These are phyloP conservation scores for Sebastes trivittatus DNA, from an alignment of 2,797 vertebrate species.

Conservation along the genomic window DNA sequence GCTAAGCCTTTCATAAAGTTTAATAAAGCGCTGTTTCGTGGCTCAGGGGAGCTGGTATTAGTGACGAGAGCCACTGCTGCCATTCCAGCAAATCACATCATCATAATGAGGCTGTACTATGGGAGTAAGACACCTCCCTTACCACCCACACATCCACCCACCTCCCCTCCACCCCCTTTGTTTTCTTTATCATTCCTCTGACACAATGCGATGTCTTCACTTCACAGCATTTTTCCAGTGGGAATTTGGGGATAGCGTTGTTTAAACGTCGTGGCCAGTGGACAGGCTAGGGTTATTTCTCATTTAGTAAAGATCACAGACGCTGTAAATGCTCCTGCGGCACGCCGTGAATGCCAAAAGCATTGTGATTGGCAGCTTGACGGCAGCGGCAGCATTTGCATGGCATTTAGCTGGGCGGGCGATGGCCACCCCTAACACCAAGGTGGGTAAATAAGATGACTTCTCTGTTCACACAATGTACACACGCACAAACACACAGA, in stretches of 20 bases:
- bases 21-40: slow-evolving; percentile 91
- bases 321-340: slow-evolving; percentile 96
- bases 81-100: slow-evolving; percentile 97
- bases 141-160: slow-evolving; percentile 54
- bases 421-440: slow-evolving; percentile 78
- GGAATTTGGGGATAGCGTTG: slow-evolving; percentile 82
- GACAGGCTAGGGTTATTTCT: slow-evolving; percentile 91
- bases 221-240: slow-evolving; percentile 83
- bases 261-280: slow-evolving; percentile 90
- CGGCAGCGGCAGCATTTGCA: slow-evolving; percentile 96
- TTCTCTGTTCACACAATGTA: slow-evolving; percentile 79
- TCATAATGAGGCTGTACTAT: slow-evolving; percentile 98
- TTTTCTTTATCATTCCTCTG: slow-evolving; percentile 79
- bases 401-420: slow-evolving; percentile 93
- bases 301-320: slow-evolving; percentile 96
- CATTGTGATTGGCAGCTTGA: slow-evolving; percentile 93
- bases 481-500: slow-evolving; percentile 59
- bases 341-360: slow-evolving; percentile 95
- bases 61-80: slow-evolving; percentile 86
- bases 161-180: slow-evolving; percentile 58
- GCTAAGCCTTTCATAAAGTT: slow-evolving; percentile 99
- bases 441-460: slow-evolving; percentile 83
- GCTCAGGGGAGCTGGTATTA: slow-evolving; percentile 82
- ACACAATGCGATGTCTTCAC: slow-evolving; percentile 76
- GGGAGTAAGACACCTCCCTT: slow-evolving; percentile 74